Evolutionary conservation across 2,888 invertebrate genomes (phyloP).

Genomic region (Oithona nana): DNA sequence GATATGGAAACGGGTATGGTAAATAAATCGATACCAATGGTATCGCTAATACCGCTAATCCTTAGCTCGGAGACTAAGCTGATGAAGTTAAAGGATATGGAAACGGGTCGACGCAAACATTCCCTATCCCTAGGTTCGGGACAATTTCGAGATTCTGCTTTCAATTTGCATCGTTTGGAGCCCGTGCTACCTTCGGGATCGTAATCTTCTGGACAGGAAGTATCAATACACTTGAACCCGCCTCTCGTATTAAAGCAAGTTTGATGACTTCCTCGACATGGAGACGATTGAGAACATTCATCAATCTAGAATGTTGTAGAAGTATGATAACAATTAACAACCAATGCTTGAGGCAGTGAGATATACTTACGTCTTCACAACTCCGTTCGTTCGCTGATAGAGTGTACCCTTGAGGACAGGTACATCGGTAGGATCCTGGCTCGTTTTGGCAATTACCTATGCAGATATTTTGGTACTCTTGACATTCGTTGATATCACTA

Average conservation of each 20-base stretch:
- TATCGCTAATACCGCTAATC: too few species aligned
- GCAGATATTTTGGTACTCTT: constrained; percentile 28
- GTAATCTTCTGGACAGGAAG: constrained; percentile 30
- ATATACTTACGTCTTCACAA: constrained; percentile 73
- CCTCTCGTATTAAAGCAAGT: constrained; percentile 82
- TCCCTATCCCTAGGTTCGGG: constrained; percentile 51
- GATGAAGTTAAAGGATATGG: constrained; percentile 80
- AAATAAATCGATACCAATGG: too few species aligned
- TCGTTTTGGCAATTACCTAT: constrained; percentile 7
- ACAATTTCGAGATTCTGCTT: not conserved
- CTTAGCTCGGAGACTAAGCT: constrained; percentile 68
- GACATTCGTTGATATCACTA: constrained; percentile 71
- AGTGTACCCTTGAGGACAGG: constrained; percentile 56
- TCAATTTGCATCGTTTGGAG: not conserved
- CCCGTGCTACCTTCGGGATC: constrained; percentile 24
- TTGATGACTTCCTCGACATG: constrained; percentile 36
- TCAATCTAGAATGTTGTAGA: constrained; percentile 35
- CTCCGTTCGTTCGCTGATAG: constrained; percentile 29
- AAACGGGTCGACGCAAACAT: constrained; percentile 59
- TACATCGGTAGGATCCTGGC: constrained; percentile 15
- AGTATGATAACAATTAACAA: constrained; percentile 68
- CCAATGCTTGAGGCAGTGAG: too few species aligned
- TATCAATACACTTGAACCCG: constrained; percentile 25
- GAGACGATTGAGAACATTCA: constrained; percentile 52
- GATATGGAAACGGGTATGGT: constrained; percentile 72